phyloP scores from a whole-genome alignment of 1,140 invertebrate species.

The Drosophila malerkotliana region DNA sequence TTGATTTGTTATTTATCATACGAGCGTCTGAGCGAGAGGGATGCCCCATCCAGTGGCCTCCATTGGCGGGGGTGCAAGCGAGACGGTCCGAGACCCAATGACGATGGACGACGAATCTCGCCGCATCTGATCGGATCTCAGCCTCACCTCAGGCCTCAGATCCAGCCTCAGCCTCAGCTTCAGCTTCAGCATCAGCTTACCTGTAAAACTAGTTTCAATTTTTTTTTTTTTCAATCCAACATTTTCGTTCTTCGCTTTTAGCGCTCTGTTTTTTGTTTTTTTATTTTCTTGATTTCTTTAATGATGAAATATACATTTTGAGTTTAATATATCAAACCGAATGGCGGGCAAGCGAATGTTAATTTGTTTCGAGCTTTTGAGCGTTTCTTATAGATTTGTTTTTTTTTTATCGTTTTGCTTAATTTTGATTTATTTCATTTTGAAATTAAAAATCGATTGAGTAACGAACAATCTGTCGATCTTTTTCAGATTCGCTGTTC shows the following conservation, averaged over 20 bases:
- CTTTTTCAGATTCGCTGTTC: slow-evolving; percentile 34
- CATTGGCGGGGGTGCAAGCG: background rate
- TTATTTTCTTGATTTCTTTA: slow-evolving; percentile 59
- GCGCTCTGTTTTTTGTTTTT: slow-evolving; percentile 41
- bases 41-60: background rate
- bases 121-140: slow-evolving; percentile 72
- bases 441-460: slow-evolving; percentile 80
- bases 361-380: slow-evolving; percentile 58
- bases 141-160: slow-evolving; percentile 5
- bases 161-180: slow-evolving; percentile 1
- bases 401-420: slow-evolving; percentile 40
- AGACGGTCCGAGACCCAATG: slow-evolving; percentile 36
- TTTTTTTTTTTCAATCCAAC: slow-evolving; percentile 22
- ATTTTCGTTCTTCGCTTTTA: slow-evolving; percentile 57
- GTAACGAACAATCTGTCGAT: slow-evolving; percentile 70
- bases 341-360: slow-evolving; percentile 72
- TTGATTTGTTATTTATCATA: slow-evolving; percentile 84
- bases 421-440: slow-evolving; percentile 83
- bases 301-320: slow-evolving; percentile 83
- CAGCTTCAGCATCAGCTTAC: slow-evolving; percentile 47
- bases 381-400: slow-evolving; percentile 11
- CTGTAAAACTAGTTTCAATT: slow-evolving; percentile 82
- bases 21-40: slow-evolving; percentile 48
- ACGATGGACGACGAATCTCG: slow-evolving; percentile 71
- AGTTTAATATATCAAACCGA: slow-evolving; percentile 81